Evolutionary conservation across 2,888 invertebrate species (phyloP).

Genomic region (Sminthurides aquaticus): DNA sequence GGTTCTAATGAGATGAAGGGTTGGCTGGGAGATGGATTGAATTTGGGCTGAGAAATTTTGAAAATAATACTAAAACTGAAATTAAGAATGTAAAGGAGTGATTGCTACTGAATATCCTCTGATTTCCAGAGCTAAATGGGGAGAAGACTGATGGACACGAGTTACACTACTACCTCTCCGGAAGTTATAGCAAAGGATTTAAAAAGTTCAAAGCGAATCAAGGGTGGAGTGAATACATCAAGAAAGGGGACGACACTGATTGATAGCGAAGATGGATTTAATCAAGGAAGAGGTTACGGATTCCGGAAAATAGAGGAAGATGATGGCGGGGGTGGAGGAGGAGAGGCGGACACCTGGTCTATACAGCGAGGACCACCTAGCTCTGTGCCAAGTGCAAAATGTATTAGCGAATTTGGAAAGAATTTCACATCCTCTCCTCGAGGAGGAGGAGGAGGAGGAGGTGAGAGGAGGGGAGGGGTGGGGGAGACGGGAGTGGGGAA

Average conservation of each 20-base stretch:
- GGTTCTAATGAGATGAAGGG: too few species aligned
- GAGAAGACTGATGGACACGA: conserved; percentile 11
- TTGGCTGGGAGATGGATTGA: too few species aligned
- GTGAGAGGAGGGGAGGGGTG: conserved; percentile 11
- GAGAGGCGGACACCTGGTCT: too few species aligned
- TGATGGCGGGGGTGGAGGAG: too few species aligned
- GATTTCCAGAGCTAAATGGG: conserved; percentile 5
- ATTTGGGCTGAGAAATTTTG: too few species aligned
- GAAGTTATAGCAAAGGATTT: neutral
- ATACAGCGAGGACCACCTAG: neutral
- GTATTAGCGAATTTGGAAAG: neutral
- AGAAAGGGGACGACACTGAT: neutral
- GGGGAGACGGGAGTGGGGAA: conserved; percentile 5
- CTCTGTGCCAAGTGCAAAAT: neutral
- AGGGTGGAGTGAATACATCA: neutral
- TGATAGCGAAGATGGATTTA: too few species aligned
- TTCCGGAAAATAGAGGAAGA: too few species aligned
- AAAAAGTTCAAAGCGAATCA: neutral
- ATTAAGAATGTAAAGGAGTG: too few species aligned
- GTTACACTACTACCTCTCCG: neutral
- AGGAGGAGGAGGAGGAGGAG: conserved; percentile 6
- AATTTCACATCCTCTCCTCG: neutral
- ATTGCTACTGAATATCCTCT: neutral
- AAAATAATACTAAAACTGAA: too few species aligned
- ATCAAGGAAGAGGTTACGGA: too few species aligned